phyloP scores from a whole-genome alignment of 2,797 vertebrate genomes.

The Enteromius anoplus region DNA sequence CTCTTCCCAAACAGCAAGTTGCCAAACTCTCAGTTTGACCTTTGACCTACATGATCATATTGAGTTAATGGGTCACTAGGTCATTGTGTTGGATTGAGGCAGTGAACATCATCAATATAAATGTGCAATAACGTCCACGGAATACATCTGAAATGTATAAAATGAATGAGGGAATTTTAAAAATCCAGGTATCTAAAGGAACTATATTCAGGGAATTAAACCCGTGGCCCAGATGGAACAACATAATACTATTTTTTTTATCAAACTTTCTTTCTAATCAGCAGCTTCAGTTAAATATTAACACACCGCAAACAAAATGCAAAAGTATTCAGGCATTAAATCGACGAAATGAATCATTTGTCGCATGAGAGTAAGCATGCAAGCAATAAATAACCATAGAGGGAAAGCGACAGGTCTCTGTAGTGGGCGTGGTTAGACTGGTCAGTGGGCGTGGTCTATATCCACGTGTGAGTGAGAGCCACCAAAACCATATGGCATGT shows the following conservation, averaged over 20 bases:
- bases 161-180: neutral
- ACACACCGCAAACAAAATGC: neutral
- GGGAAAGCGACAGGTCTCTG: neutral
- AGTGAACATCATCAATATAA: neutral
- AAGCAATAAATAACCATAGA: neutral
- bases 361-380: slow-evolving; percentile 1
- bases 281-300: neutral
- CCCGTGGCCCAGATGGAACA: neutral
- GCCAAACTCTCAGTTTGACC: slow-evolving; percentile 1
- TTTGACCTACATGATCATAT: slow-evolving; percentile 8
- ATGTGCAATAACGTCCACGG: neutral
- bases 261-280: neutral
- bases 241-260: neutral
- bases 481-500: neutral
- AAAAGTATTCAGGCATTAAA: neutral
- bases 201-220: neutral
- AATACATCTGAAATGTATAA: neutral
- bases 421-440: neutral
- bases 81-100: neutral
- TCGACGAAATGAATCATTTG: neutral
- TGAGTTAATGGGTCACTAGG: neutral
- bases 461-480: neutral
- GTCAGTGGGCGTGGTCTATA: neutral
- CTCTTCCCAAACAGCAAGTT: neutral
- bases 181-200: neutral